Evolutionary conservation across 2,888 invertebrate genomes (phyloP).

Genomic region (Drosophila basisetae): DNA sequence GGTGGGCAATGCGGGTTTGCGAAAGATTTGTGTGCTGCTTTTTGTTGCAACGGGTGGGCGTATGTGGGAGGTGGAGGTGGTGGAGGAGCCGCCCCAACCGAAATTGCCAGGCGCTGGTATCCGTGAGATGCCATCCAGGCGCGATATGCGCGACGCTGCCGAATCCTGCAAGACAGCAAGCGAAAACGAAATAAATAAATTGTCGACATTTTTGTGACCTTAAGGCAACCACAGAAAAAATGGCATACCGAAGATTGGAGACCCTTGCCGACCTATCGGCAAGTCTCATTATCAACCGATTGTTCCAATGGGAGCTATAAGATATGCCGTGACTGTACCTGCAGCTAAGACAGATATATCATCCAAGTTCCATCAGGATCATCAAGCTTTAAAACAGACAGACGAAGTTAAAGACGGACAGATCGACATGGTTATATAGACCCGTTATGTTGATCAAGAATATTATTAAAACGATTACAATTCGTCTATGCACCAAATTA

Average conservation of each 20-base stretch:
- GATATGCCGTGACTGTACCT: neutral
- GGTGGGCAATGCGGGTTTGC: constrained; percentile 67
- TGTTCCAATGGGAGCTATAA: neutral
- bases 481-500: too few relatives aligned
- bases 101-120: constrained; percentile 82
- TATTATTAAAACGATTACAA: neutral
- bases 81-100: constrained; percentile 43
- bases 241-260: neutral
- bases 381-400: neutral
- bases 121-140: constrained; percentile 82
- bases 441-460: neutral
- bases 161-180: constrained; percentile 76
- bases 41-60: constrained; percentile 63
- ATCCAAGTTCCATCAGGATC: neutral
- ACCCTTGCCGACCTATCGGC: neutral
- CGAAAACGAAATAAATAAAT: neutral
- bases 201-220: neutral
- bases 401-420: neutral
- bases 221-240: neutral
- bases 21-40: constrained; percentile 68
- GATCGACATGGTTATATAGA: neutral
- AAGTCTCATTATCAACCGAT: neutral
- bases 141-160: constrained; percentile 82
- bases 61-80: constrained; percentile 57
- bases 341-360: neutral